phyloP scores from a whole-genome alignment of 35 echinoderm and acorn worm genomes.

The Ptychodera flava region DNA sequence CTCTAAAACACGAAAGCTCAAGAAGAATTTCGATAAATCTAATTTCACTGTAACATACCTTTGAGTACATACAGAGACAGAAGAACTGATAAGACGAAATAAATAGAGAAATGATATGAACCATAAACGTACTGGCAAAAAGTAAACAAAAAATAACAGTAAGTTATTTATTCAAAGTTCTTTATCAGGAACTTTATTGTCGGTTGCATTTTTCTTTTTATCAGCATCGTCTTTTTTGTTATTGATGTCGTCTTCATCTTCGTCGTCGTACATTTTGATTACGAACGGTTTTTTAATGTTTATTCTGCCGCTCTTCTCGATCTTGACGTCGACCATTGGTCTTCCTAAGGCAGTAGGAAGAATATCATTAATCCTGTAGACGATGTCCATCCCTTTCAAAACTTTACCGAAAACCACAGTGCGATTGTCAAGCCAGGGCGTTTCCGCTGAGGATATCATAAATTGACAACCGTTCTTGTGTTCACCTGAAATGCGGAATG shows the following conservation, averaged over 20 bases:
- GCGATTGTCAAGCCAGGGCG: neutral
- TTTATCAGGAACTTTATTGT: neutral
- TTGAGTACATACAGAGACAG: too few species aligned
- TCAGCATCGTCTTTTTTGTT: neutral
- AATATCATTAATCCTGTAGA: neutral
- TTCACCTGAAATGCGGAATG: neutral
- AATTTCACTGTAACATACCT: too few species aligned
- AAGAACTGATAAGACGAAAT: too few species aligned
- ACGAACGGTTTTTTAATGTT: neutral
- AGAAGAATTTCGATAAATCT: too few species aligned
- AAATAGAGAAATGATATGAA: too few species aligned
- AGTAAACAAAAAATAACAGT: too few species aligned
- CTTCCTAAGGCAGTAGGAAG: neutral
- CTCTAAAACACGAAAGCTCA: too few species aligned
- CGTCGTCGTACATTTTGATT: neutral
- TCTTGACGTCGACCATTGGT: neutral
- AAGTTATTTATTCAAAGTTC: neutral
- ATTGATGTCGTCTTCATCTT: neutral
- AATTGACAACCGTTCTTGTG: conserved; percentile 15
- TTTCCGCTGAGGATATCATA: neutral
- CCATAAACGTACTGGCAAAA: too few species aligned
- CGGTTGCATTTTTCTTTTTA: neutral
- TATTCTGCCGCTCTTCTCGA: neutral
- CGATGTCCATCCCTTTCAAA: conserved; percentile 13
- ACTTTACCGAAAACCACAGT: conserved; percentile 13